Conservation (phyloP, 2,888 invertebrate genomes). For the Autographa pulchrina region DNA sequence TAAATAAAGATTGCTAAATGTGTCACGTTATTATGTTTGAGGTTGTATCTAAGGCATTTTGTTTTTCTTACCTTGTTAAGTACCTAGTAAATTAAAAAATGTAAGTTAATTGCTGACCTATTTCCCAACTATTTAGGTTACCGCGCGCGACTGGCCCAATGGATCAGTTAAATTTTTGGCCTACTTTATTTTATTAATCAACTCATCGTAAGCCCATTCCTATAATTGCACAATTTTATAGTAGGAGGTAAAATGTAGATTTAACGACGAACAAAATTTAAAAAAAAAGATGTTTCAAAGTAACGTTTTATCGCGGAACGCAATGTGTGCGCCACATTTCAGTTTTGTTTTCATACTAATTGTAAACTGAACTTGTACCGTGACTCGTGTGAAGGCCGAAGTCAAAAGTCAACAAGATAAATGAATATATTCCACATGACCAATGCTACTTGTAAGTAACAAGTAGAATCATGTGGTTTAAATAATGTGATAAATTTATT, state of each 20-base stretch:
- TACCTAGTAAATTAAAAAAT: too few species aligned
- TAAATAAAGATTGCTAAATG: too few species aligned
- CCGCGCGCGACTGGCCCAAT: too few species aligned
- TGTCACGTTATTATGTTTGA: too few species aligned
- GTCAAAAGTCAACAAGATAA: constrained; percentile 83
- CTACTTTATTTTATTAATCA: too few species aligned
- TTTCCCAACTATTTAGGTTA: not conserved
- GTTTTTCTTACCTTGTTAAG: not conserved
- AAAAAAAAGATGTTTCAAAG: not conserved
- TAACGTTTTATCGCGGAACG: not conserved
- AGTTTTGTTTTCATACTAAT: constrained; percentile 46
- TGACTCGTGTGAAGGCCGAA: constrained; percentile 60
- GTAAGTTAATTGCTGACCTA: too few species aligned
- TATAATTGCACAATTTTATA: not conserved
- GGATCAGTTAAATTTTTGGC: too few species aligned
- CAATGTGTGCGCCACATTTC: constrained; percentile 22
- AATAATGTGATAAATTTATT: constrained; percentile 45
- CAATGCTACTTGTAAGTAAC: constrained; percentile 34
- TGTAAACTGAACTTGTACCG: constrained; percentile 22
- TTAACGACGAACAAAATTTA: not conserved
- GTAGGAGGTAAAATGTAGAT: not conserved
- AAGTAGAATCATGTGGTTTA: constrained; percentile 35
- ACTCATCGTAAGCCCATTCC: too few species aligned
- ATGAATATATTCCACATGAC: constrained; percentile 47
- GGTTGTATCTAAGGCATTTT: too few species aligned